Evolutionary conservation across 2,888 invertebrate genomes (phyloP).

Genomic region (Eupithecia tripunctaria): DNA sequence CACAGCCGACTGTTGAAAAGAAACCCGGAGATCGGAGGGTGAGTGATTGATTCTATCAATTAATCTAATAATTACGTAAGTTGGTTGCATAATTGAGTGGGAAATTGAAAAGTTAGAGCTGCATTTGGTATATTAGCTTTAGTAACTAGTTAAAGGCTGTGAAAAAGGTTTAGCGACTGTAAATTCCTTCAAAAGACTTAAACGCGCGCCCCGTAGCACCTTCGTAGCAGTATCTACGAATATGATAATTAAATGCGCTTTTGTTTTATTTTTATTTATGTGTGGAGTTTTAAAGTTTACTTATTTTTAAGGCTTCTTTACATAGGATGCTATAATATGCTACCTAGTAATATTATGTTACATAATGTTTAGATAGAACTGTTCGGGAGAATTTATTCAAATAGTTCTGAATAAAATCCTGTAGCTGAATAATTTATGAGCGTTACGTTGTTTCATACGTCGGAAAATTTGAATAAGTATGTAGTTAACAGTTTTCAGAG

Average conservation of each 20-base stretch:
- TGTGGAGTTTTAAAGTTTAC: neutral
- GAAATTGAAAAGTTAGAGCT: neutral
- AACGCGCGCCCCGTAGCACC: conserved; percentile 51
- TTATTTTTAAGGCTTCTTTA: neutral
- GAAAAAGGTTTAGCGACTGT: neutral
- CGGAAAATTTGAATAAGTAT: neutral
- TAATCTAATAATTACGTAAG: conserved; percentile 22
- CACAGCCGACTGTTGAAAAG: conserved; percentile 60
- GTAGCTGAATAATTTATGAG: neutral
- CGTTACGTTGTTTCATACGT: neutral
- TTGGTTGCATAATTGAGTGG: conserved; percentile 39
- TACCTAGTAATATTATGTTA: neutral
- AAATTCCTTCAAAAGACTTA: conserved; percentile 52
- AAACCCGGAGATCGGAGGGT: conserved; percentile 77
- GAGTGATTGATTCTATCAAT: conserved; percentile 49
- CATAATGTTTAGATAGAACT: neutral
- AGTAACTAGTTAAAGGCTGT: neutral
- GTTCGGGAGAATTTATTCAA: neutral
- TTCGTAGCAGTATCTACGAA: conserved; percentile 31
- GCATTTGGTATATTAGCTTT: neutral
- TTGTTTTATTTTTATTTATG: neutral
- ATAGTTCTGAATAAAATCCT: conserved; percentile 3
- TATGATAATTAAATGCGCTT: neutral
- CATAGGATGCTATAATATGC: neutral
- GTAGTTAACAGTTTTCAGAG: neutral